Conservation (phyloP, 2,113 vertebrate species). For the Alethe castanea region DNA sequence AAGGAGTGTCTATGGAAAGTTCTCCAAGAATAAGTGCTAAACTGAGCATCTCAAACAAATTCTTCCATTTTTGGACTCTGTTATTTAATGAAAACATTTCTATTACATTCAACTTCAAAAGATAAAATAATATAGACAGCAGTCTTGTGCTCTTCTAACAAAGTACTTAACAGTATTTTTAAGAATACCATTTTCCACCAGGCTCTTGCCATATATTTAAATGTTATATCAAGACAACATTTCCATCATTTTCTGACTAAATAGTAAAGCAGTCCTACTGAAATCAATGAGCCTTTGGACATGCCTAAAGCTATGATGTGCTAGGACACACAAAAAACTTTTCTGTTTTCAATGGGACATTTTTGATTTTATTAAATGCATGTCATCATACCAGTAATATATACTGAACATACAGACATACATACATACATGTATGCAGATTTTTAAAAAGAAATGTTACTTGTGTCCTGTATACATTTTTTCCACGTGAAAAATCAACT, state of each 20-base stretch:
- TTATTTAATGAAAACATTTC: background rate
- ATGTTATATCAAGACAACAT: background rate
- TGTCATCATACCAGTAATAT: background rate
- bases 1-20: background rate
- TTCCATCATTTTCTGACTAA: background rate
- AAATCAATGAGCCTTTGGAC: background rate
- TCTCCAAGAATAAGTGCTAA: constrained; percentile 7
- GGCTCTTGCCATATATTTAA: background rate
- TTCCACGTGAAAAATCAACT: background rate
- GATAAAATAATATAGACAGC: background rate
- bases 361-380: background rate
- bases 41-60: background rate
- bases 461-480: background rate
- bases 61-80: background rate
- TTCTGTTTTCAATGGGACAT: background rate
- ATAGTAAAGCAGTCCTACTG: background rate
- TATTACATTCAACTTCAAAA: background rate
- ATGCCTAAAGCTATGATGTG: background rate
- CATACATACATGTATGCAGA: background rate
- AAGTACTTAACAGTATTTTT: background rate
- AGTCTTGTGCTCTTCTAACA: background rate
- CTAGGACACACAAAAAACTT: background rate
- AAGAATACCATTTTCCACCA: background rate
- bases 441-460: background rate
- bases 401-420: background rate